These are phyloP conservation scores for Ganaspis sp. DNA, from an alignment of 1,140 invertebrate genomes.

Conservation along the genomic window DNA sequence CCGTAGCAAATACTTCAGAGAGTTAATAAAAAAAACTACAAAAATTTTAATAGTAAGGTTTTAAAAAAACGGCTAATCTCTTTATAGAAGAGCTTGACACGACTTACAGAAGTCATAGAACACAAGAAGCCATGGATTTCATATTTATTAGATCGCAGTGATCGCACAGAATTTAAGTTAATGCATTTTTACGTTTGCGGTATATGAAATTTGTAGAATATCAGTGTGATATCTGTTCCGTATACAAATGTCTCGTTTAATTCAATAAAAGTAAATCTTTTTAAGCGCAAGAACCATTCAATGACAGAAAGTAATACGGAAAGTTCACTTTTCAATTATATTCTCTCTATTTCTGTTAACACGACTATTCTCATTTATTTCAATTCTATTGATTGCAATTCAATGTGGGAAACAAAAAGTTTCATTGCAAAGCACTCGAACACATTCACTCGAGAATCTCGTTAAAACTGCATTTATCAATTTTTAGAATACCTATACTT, in stretches of 20 bases:
- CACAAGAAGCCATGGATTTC: not conserved
- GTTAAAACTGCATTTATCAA: too few species aligned
- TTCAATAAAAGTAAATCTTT: constrained; percentile 1
- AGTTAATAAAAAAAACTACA: not conserved
- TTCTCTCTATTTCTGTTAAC: too few species aligned
- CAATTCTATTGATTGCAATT: too few species aligned
- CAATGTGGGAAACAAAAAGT: too few species aligned
- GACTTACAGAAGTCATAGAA: constrained; percentile 9
- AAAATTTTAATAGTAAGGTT: not conserved
- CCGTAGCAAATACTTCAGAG: too few species aligned
- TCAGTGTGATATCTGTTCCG: not conserved
- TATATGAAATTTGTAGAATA: not conserved
- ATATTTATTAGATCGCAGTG: constrained; percentile 5
- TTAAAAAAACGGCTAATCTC: not conserved
- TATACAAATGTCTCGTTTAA: constrained; percentile 9
- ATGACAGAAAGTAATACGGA: not conserved
- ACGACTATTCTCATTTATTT: too few species aligned
- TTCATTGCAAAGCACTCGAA: too few species aligned
- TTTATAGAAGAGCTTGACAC: not conserved
- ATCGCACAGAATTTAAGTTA: not conserved
- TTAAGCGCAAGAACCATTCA: not conserved
- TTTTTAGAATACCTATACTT: too few species aligned
- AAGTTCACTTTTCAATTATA: not conserved
- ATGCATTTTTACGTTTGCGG: not conserved
- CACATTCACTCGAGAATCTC: too few species aligned